These are phyloP conservation scores for Drosophila gaucha DNA, from an alignment of 2,888 invertebrate genomes.

Conservation along the genomic window DNA sequence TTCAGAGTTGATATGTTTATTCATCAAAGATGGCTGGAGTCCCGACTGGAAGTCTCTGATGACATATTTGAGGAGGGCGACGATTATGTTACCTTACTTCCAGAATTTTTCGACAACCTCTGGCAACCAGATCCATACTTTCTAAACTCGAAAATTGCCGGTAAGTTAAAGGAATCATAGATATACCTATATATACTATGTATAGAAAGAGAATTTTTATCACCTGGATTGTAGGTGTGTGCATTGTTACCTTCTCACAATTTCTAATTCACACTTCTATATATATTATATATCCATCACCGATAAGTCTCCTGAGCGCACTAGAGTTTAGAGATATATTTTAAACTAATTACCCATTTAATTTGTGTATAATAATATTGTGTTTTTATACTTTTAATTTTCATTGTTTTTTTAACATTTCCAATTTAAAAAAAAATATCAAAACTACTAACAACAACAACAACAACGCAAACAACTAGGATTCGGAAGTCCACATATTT, in stretches of 20 bases:
- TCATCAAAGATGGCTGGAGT: slow-evolving; percentile 92
- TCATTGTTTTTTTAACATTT: slow-evolving; percentile 64
- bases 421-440: slow-evolving; percentile 25
- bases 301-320: slow-evolving; percentile 35
- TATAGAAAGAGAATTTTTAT: background rate
- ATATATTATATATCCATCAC: background rate
- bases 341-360: slow-evolving; percentile 34
- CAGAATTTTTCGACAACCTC: slow-evolving; percentile 92
- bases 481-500: slow-evolving; percentile 84
- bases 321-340: slow-evolving; percentile 35
- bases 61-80: slow-evolving; percentile 93
- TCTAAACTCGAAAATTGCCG: slow-evolving; percentile 93
- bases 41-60: slow-evolving; percentile 90
- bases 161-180: slow-evolving; percentile 84
- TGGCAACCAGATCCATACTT: slow-evolving; percentile 96
- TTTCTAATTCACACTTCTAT: background rate
- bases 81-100: slow-evolving; percentile 91
- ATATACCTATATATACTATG: too few species aligned
- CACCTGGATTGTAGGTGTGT: too few species aligned
- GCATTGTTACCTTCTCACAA: too few species aligned
- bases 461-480: slow-evolving; percentile 80
- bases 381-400: slow-evolving; percentile 56
- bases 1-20: slow-evolving; percentile 93
- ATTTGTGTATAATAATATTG: slow-evolving; percentile 75
- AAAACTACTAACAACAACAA: slow-evolving; percentile 48